Conservation (phyloP, 2,888 invertebrate genomes). For the Eretmocerus hayati region DNA sequence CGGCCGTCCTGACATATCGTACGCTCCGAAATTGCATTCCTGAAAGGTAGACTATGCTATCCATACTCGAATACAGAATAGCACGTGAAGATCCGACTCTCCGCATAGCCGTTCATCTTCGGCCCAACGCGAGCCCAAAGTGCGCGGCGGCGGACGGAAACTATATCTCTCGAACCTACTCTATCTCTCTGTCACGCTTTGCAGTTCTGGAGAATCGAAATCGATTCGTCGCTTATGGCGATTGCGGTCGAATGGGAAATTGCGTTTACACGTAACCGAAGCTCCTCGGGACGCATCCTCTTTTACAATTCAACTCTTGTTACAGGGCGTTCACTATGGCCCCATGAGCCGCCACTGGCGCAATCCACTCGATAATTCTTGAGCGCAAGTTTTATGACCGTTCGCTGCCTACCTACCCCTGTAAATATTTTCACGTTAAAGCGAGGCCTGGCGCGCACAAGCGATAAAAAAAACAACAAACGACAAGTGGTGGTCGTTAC, state of each 20-base stretch:
- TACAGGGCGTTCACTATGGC: not conserved
- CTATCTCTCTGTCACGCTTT: not conserved
- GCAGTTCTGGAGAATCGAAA: conserved; percentile 16
- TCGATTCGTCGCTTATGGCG: conserved; percentile 18
- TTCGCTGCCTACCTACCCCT: too few species aligned
- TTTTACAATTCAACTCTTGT: conserved; percentile 16
- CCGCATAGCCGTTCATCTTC: conserved; percentile 21
- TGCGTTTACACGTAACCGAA: conserved; percentile 7
- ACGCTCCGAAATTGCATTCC: conserved; percentile 34
- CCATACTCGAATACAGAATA: not conserved
- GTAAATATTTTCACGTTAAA: too few species aligned
- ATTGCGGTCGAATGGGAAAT: conserved; percentile 19
- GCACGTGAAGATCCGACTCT: too few species aligned
- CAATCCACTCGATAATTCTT: conserved; percentile 16
- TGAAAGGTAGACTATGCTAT: conserved; percentile 11
- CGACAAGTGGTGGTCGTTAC: too few species aligned
- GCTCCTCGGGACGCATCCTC: not conserved
- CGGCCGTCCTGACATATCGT: conserved; percentile 33
- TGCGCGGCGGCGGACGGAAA: too few species aligned
- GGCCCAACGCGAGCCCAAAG: not conserved
- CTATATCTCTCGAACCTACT: too few species aligned
- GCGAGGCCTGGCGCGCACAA: too few species aligned
- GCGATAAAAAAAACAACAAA: too few species aligned
- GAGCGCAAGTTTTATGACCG: conserved; percentile 5
- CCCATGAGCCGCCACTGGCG: not conserved